phyloP scores from a whole-genome alignment of 2,797 vertebrate species.

The Xenentodon cancila region DNA sequence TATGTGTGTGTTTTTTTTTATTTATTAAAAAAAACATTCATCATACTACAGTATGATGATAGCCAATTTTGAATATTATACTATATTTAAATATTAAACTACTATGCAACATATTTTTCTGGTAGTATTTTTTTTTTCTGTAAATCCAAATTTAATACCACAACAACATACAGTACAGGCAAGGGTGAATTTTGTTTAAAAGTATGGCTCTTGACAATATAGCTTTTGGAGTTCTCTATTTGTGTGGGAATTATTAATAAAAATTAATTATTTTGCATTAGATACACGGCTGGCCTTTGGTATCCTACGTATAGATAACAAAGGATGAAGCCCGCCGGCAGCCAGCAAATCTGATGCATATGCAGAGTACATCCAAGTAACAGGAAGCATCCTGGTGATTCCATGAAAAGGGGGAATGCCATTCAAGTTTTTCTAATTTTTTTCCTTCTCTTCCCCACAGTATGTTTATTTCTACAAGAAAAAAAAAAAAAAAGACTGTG shows the following conservation, averaged over 20 bases:
- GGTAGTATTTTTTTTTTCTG: not conserved
- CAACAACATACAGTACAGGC: not conserved
- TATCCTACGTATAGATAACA: slow-evolving; percentile 37
- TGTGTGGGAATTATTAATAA: not conserved
- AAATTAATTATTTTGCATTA: slow-evolving; percentile 17
- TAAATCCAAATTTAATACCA: not conserved
- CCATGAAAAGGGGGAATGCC: slow-evolving; percentile 34
- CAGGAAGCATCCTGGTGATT: slow-evolving; percentile 39
- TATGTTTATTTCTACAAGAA: slow-evolving; percentile 12
- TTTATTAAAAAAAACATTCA: no score
- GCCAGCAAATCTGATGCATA: slow-evolving; percentile 11
- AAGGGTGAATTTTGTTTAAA: not conserved
- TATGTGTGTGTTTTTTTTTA: no score
- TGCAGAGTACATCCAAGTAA: slow-evolving; percentile 13
- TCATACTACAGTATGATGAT: no score
- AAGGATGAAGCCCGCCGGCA: slow-evolving; percentile 36
- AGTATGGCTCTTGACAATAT: not conserved
- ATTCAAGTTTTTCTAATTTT: slow-evolving; percentile 23
- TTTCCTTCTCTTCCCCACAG: slow-evolving; percentile 15
- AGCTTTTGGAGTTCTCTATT: slow-evolving; percentile 9
- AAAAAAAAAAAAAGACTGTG: not conserved
- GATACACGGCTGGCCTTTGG: slow-evolving; percentile 19
- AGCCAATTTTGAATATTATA: no score
- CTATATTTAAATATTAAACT: not conserved
- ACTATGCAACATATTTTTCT: not conserved